Percentiles rank a stretch among this genome's conserved stretches.
Evolutionary conservation across 1,140 invertebrate species (phyloP).

Genomic region (Drosophila kepulauana): DNA sequence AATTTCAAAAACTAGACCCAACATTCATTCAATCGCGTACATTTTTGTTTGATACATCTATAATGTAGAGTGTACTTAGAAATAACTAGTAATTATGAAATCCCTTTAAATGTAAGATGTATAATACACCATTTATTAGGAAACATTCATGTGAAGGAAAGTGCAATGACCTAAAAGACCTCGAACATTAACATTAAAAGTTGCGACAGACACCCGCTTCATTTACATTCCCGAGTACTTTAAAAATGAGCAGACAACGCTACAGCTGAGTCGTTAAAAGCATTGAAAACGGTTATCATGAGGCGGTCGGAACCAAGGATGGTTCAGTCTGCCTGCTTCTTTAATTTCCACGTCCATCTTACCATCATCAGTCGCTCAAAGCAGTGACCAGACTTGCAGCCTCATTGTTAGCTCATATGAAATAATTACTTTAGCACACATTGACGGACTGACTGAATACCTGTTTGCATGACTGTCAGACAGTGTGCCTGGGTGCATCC

Average conservation of each 20-base stretch:
- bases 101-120: too few relatives aligned
- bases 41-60: too few relatives aligned
- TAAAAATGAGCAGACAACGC: constrained; percentile 64
- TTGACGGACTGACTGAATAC: constrained; percentile 53
- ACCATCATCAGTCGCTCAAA: constrained; percentile 50
- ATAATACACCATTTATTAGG: not conserved
- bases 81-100: not conserved
- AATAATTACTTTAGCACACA: constrained; percentile 82
- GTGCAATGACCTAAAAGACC: constrained; percentile 70
- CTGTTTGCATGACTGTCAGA: constrained; percentile 18
- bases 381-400: constrained; percentile 69
- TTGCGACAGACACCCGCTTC: constrained; percentile 68
- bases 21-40: not conserved
- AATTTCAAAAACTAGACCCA: not conserved
- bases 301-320: constrained; percentile 42
- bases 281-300: constrained; percentile 54
- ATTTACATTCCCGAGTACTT: constrained; percentile 81
- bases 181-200: constrained; percentile 46
- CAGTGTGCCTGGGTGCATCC: constrained; percentile 61
- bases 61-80: too few relatives aligned
- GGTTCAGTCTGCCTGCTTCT: constrained; percentile 64
- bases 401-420: constrained; percentile 83
- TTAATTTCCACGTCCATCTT: constrained; percentile 82
- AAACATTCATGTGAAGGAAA: not conserved
- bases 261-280: constrained; percentile 71